These are phyloP conservation scores for Lepidocolaptes lacrymiger DNA, from an alignment of 2,797 vertebrate genomes.

Conservation along the genomic window DNA sequence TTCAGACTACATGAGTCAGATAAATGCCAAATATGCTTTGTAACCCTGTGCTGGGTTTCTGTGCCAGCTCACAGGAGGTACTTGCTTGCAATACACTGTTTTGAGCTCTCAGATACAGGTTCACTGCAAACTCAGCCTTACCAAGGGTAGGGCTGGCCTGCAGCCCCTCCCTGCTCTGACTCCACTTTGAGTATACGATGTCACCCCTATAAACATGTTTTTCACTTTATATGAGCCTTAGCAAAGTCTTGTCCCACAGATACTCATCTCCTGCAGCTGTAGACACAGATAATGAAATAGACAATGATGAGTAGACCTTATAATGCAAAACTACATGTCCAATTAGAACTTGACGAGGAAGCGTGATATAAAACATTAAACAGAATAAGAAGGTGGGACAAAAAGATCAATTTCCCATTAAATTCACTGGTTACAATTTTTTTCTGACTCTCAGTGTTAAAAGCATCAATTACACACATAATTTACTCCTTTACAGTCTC, in stretches of 20 bases:
- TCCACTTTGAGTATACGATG: not conserved
- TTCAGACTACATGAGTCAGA: not conserved
- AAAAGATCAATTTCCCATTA: slow-evolving; percentile 34
- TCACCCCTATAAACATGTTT: not conserved
- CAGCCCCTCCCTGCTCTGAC: not conserved
- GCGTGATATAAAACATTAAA: slow-evolving; percentile 24
- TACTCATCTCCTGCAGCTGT: not conserved
- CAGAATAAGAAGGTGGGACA: not conserved
- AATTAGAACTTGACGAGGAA: slow-evolving; percentile 1
- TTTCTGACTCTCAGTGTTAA: not conserved
- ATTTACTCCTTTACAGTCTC: not conserved
- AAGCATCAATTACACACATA: not conserved
- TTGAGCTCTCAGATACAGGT: not conserved
- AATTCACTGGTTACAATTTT: not conserved
- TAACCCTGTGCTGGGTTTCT: not conserved
- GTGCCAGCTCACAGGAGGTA: not conserved
- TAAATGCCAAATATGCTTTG: not conserved
- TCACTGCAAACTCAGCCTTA: not conserved
- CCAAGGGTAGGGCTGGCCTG: not conserved
- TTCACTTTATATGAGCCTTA: not conserved
- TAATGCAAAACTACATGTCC: not conserved
- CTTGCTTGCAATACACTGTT: not conserved
- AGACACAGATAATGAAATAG: not conserved
- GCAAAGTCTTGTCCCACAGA: not conserved
- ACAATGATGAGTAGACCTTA: not conserved